These are phyloP conservation scores for Frankliniella fusca DNA, from an alignment of 2,888 invertebrate genomes.

Conservation along the genomic window DNA sequence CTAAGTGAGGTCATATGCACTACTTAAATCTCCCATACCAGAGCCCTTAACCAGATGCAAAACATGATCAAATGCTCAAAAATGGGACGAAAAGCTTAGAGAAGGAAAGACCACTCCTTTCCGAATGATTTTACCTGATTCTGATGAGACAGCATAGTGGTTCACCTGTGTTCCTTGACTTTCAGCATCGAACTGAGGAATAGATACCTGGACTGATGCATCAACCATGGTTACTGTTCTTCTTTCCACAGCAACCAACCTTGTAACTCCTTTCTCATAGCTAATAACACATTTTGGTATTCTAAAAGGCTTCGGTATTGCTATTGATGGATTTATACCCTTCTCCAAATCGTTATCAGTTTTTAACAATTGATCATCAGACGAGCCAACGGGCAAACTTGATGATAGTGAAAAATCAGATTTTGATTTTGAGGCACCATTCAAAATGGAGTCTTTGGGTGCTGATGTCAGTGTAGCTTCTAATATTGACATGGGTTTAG, in stretches of 20 bases:
- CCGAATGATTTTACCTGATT: constrained; percentile 3
- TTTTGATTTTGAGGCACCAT: neutral
- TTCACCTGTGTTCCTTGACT: neutral
- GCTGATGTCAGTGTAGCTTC: neutral
- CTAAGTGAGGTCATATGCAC: neutral
- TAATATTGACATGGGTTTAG: neutral
- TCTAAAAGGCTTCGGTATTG: neutral
- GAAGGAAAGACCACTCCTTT: neutral
- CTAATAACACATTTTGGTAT: neutral
- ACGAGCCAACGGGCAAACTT: too few relatives aligned
- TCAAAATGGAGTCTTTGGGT: neutral
- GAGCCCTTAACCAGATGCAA: neutral
- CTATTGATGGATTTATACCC: neutral
- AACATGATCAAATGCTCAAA: neutral
- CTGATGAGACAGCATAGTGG: neutral
- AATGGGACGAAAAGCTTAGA: neutral
- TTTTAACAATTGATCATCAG: too few relatives aligned
- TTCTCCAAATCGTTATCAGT: too few relatives aligned
- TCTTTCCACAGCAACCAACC: neutral
- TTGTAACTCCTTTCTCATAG: neutral
- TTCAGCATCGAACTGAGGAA: neutral
- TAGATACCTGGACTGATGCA: neutral
- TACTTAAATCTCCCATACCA: neutral
- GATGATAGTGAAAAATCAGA: neutral
- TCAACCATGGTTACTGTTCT: neutral